phyloP scores from a whole-genome alignment of 1,140 invertebrate genomes.

The Drosophila leontia region DNA sequence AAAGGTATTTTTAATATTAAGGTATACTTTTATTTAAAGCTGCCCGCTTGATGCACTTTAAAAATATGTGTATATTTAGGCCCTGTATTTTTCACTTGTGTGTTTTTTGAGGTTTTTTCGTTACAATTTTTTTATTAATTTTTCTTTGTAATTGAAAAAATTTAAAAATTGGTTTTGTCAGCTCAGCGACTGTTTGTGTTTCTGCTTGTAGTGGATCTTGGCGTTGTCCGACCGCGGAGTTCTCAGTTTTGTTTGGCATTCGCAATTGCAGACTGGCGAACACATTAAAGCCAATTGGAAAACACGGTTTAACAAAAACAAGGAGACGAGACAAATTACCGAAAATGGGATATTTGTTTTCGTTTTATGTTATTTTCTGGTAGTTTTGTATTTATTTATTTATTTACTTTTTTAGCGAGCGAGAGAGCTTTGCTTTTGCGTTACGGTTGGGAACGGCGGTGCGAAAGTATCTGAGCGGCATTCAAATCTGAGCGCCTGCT shows the following conservation, averaged over 20 bases:
- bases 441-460: constrained; percentile 33
- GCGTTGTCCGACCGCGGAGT: constrained; percentile 26
- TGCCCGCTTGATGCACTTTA: constrained; percentile 7
- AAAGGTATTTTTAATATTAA: neutral
- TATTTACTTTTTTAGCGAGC: constrained; percentile 24
- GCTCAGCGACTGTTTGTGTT: constrained; percentile 63
- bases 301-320: neutral
- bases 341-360: neutral
- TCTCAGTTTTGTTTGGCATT: constrained; percentile 33
- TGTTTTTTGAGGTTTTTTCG: constrained; percentile 1
- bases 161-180: constrained; percentile 39
- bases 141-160: neutral
- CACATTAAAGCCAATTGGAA: constrained; percentile 54
- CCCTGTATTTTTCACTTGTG: constrained; percentile 30
- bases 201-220: constrained; percentile 52
- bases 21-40: constrained; percentile 5
- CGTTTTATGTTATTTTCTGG: constrained; percentile 7
- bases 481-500: constrained; percentile 55
- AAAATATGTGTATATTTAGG: constrained; percentile 16
- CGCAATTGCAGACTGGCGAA: constrained; percentile 47
- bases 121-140: neutral
- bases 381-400: constrained; percentile 7
- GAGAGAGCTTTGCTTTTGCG: constrained; percentile 10
- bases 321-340: constrained; percentile 1
- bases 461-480: constrained; percentile 73